Evolutionary conservation across 2,797 vertebrate species (phyloP).

Genomic region (Notoglanidium macrostoma): DNA sequence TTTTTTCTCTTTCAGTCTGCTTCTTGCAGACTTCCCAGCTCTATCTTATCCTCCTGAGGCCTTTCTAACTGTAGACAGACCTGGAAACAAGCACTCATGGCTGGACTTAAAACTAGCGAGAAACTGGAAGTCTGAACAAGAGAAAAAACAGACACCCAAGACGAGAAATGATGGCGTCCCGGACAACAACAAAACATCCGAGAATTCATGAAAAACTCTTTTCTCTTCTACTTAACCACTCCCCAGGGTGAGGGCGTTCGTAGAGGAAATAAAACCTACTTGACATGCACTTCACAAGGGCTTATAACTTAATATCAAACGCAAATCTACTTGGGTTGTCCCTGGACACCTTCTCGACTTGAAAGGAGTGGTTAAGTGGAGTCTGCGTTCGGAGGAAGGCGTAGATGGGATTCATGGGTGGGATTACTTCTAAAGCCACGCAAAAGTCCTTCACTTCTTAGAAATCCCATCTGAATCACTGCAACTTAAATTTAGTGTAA

Average conservation of each 20-base stretch:
- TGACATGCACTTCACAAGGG: conserved; percentile 47
- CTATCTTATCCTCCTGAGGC: conserved; percentile 46
- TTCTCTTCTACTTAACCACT: conserved; percentile 32
- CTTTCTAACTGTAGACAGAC: conserved; percentile 44
- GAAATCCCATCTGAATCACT: conserved; percentile 15
- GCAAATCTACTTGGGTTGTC: conserved; percentile 38
- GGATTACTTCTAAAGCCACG: conserved; percentile 22
- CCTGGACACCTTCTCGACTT: conserved; percentile 42
- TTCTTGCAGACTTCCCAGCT: conserved; percentile 21
- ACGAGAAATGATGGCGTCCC: conserved; percentile 34
- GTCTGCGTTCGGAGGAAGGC: conserved; percentile 18
- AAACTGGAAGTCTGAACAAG: conserved; percentile 31
- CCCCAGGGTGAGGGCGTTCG: conserved; percentile 40
- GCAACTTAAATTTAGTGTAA: neutral
- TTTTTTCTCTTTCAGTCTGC: conserved; percentile 22
- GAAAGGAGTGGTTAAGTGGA: conserved; percentile 27
- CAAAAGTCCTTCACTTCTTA: conserved; percentile 8
- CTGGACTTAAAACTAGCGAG: conserved; percentile 40
- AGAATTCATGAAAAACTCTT: conserved; percentile 37
- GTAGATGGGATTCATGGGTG: conserved; percentile 19
- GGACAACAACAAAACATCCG: conserved; percentile 26
- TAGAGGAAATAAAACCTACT: conserved; percentile 45
- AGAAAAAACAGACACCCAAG: conserved; percentile 12
- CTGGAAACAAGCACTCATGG: conserved; percentile 50
- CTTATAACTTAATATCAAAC: conserved; percentile 39